Evolutionary conservation across 2,888 invertebrate genomes (phyloP).

Genomic region (Chalcis sispes): DNA sequence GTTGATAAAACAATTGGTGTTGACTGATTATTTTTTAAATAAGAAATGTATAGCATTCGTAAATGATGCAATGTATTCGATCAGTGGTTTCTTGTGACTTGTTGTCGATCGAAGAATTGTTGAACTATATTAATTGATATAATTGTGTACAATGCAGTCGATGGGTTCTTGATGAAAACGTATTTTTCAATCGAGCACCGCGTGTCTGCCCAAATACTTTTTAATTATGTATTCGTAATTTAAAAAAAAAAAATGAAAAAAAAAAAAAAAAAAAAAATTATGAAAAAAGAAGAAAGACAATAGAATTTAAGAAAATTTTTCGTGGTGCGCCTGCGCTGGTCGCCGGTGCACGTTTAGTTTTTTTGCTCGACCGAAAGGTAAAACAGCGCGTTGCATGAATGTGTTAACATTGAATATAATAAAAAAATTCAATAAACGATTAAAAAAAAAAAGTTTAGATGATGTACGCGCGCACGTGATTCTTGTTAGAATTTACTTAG

Average conservation of each 20-base stretch:
- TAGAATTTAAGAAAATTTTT: slow-evolving; percentile 58
- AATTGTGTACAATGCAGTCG: slow-evolving; percentile 31
- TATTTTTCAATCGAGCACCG: slow-evolving; percentile 27
- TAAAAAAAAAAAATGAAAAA: slow-evolving; percentile 12
- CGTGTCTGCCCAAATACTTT: slow-evolving; percentile 41
- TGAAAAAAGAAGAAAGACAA: slow-evolving; percentile 58
- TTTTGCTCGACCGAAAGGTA: slow-evolving; percentile 44
- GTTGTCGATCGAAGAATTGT: slow-evolving; percentile 35
- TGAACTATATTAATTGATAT: slow-evolving; percentile 39
- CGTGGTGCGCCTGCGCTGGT: slow-evolving; percentile 58
- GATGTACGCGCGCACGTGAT: slow-evolving; percentile 53
- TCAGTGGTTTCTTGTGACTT: slow-evolving; percentile 43
- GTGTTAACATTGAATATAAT: slow-evolving; percentile 32
- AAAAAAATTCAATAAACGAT: too few species aligned
- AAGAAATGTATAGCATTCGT: slow-evolving; percentile 15
- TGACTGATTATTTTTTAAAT: slow-evolving; percentile 55
- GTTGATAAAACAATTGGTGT: slow-evolving; percentile 39
- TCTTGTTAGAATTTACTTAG: slow-evolving; percentile 62
- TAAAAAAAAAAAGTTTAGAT: slow-evolving; percentile 37
- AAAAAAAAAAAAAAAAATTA: slow-evolving; percentile 17
- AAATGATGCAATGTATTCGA: slow-evolving; percentile 23
- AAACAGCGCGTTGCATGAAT: slow-evolving; percentile 21
- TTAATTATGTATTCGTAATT: slow-evolving; percentile 47
- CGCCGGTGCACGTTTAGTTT: slow-evolving; percentile 58
- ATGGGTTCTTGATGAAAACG: not conserved